Conservation (phyloP, 2,113 vertebrate species). For the Peromyscus leucopus region DNA sequence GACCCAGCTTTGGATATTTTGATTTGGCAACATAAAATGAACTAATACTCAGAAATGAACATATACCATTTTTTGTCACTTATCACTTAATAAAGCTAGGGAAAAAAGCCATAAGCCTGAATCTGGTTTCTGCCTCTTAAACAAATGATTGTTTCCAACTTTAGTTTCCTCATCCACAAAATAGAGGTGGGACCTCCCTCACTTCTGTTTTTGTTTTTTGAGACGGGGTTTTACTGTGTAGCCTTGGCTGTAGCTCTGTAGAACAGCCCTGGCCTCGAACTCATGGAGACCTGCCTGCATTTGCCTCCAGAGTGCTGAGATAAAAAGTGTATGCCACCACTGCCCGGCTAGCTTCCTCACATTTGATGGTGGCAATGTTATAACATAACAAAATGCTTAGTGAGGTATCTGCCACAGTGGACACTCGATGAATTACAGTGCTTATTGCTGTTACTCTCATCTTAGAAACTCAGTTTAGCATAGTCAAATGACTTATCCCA, state of each 20-base stretch:
- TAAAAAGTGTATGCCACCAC: no score
- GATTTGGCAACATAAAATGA: background rate
- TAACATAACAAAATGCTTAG: background rate
- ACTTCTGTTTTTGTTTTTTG: no score
- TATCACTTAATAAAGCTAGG: background rate
- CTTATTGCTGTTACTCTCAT: background rate
- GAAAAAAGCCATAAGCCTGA: background rate
- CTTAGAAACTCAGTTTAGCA: conserved; percentile 21
- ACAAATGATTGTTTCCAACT: conserved; percentile 38
- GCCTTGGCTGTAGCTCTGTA: no score
- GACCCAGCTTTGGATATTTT: background rate
- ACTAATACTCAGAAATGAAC: background rate
- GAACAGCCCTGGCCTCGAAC: no score
- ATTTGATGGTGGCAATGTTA: background rate
- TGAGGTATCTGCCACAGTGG: background rate
- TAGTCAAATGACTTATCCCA: background rate
- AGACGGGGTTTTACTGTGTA: no score
- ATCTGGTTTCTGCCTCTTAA: background rate
- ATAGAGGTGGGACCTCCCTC: background rate
- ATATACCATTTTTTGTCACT: background rate
- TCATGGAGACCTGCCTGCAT: no score
- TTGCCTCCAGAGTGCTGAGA: no score
- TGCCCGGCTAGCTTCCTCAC: no score
- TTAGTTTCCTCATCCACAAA: conserved; percentile 29
- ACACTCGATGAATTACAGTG: background rate